A percentile compares a stretch with the other conserved stretches of the same genome.
Conservation (phyloP, 1,140 invertebrate species). For the Hylaeus volcanicus region DNA sequence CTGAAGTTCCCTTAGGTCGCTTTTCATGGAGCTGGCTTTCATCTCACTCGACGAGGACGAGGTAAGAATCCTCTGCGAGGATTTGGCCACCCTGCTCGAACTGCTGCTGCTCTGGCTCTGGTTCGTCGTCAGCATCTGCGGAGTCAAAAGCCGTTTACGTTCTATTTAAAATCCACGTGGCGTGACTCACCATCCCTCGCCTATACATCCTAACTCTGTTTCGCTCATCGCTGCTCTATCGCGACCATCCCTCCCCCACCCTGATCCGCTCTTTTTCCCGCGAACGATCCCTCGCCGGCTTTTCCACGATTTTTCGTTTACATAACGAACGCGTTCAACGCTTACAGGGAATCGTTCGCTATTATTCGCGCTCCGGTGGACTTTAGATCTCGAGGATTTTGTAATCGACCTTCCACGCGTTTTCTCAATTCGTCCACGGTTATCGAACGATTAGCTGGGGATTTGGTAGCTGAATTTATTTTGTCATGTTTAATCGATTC, state of each 20-base stretch:
- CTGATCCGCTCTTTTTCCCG: constrained; percentile 1
- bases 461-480: too few species aligned
- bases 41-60: constrained; percentile 78
- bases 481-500: too few species aligned
- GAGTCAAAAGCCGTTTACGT: constrained; percentile 66
- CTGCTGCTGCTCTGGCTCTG: constrained; percentile 71
- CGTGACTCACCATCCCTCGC: constrained; percentile 49
- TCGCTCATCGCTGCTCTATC: not conserved
- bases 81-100: constrained; percentile 69
- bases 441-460: not conserved
- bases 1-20: constrained; percentile 81
- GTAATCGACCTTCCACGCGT: not conserved
- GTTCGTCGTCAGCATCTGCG: constrained; percentile 71
- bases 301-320: constrained; percentile 12
- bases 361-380: not conserved
- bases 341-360: not conserved
- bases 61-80: constrained; percentile 76
- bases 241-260: not conserved
- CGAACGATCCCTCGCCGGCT: not conserved
- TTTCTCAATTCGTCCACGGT: not conserved
- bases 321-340: not conserved
- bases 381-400: not conserved
- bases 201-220: constrained; percentile 15
- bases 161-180: constrained; percentile 65
- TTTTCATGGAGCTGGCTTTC: constrained; percentile 81